Conservation (phyloP, 2,888 invertebrate species). For the Melanchra persicariae region DNA sequence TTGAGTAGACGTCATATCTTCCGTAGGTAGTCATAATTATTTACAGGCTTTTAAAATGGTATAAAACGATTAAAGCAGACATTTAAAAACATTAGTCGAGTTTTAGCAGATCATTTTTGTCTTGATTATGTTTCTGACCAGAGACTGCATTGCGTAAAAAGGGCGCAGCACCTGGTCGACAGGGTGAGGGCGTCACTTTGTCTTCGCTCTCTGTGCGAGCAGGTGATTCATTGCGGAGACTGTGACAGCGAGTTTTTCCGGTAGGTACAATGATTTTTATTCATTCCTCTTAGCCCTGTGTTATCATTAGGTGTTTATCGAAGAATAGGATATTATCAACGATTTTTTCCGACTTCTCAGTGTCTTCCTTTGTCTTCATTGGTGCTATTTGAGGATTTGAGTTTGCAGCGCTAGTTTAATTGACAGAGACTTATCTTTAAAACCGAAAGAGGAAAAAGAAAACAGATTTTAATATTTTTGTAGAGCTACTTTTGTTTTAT, state of each 20-base stretch:
- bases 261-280: background rate
- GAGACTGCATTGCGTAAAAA: background rate
- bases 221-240: background rate
- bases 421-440: no score
- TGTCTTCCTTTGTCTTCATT: background rate
- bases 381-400: background rate
- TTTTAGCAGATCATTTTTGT: background rate
- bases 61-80: background rate
- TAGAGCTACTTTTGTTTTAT: no score
- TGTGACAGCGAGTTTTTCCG: background rate
- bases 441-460: background rate
- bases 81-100: background rate
- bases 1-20: background rate
- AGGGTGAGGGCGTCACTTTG: background rate
- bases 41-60: background rate
- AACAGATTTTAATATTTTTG: background rate
- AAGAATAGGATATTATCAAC: background rate
- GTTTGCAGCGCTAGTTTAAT: background rate
- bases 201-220: background rate
- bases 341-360: background rate
- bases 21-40: background rate
- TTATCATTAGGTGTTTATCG: background rate
- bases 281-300: no score
- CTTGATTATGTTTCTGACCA: background rate
- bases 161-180: slow-evolving; percentile 9